Conservation (phyloP, 1,140 invertebrate species). For the Anoplophora glabripennis region DNA sequence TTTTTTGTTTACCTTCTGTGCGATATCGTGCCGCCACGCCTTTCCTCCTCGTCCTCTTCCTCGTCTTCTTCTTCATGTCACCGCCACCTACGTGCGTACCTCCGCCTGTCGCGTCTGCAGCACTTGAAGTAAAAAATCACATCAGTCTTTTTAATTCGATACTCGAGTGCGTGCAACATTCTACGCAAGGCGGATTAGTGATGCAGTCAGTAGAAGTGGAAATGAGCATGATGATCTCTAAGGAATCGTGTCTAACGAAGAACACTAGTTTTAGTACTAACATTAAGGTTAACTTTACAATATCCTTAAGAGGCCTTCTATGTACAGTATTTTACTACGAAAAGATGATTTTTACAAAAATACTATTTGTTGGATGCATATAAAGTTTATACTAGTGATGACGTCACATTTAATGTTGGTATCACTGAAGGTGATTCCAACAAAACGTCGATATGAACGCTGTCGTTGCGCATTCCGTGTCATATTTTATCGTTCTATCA, state of each 20-base stretch:
- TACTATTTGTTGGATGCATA: constrained; percentile 5
- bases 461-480: too few species aligned
- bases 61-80: constrained; percentile 2
- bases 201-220: constrained; percentile 30
- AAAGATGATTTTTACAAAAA: neutral
- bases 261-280: constrained; percentile 12
- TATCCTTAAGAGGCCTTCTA: too few species aligned
- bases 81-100: neutral
- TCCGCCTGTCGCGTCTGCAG: constrained; percentile 23
- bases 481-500: too few species aligned
- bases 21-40: constrained; percentile 6
- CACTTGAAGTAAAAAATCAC: constrained; percentile 37
- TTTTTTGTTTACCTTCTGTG: neutral
- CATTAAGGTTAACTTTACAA: neutral
- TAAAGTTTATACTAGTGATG: too few species aligned
- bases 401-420: too few species aligned
- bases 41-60: neutral
- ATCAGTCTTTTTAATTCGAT: constrained; percentile 25
- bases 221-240: constrained; percentile 2
- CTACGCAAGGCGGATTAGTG: constrained; percentile 34
- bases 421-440: too few species aligned
- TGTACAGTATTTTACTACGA: neutral
- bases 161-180: constrained; percentile 26
- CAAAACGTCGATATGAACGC: too few species aligned
- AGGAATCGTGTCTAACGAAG: constrained; percentile 3